These are phyloP conservation scores for Dendrocincla fuliginosa DNA, from an alignment of 2,797 vertebrate genomes.

Conservation along the genomic window DNA sequence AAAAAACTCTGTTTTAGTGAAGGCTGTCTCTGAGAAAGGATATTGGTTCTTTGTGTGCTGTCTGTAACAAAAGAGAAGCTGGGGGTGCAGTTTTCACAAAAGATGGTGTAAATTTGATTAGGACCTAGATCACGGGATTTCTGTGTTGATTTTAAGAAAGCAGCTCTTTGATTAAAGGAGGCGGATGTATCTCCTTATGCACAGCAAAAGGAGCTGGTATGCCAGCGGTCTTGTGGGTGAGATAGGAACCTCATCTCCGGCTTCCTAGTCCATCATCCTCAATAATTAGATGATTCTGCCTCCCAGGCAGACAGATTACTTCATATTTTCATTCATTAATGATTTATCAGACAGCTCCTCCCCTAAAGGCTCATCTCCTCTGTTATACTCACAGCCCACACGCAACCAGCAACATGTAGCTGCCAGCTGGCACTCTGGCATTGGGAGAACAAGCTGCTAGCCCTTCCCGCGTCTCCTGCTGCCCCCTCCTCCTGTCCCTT, in stretches of 20 bases:
- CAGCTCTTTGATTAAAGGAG: not conserved
- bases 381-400: not conserved
- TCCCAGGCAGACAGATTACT: slow-evolving; percentile 59
- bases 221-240: not conserved
- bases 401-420: not conserved
- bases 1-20: not conserved
- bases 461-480: not conserved
- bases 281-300: slow-evolving; percentile 18
- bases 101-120: not conserved
- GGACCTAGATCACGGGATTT: not conserved
- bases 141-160: not conserved
- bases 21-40: not conserved
- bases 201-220: not conserved
- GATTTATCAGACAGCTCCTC: slow-evolving; percentile 56
- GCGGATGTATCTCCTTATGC: fast-evolving
- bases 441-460: not conserved
- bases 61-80: not conserved
- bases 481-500: not conserved
- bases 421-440: slow-evolving; percentile 10
- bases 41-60: not conserved
- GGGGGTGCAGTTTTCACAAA: not conserved
- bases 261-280: slow-evolving; percentile 1
- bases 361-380: slow-evolving; percentile 52
- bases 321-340: slow-evolving; percentile 64
- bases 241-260: not conserved